phyloP scores from a whole-genome alignment of 2,113 vertebrate species.

The Hystrix brachyura region DNA sequence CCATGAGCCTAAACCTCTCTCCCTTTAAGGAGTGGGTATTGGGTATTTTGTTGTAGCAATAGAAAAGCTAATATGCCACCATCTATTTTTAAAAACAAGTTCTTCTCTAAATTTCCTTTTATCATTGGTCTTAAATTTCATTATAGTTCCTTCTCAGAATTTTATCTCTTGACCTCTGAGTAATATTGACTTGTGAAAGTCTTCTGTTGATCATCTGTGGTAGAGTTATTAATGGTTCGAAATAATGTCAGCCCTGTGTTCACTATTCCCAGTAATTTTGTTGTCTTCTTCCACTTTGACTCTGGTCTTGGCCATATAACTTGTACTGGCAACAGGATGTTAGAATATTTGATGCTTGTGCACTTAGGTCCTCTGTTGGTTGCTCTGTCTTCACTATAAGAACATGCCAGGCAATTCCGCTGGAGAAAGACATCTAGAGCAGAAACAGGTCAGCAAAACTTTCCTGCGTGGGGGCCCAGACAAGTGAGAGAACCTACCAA shows the following conservation, averaged over 20 bases:
- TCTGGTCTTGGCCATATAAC: neutral
- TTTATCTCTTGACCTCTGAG: neutral
- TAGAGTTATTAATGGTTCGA: neutral
- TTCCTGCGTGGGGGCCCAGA: neutral
- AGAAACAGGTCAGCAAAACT: neutral
- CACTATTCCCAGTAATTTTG: neutral
- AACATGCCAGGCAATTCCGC: neutral
- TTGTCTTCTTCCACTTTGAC: neutral
- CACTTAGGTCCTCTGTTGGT: too few relatives aligned
- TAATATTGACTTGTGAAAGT: neutral
- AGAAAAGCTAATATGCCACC: neutral
- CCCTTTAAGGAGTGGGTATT: too few relatives aligned
- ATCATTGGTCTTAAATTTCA: neutral
- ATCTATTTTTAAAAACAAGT: neutral
- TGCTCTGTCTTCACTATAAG: neutral
- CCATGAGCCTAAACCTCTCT: too few relatives aligned
- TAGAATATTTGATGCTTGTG: neutral
- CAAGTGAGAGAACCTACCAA: neutral
- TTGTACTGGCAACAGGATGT: neutral
- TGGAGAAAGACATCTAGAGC: neutral
- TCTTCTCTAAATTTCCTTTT: neutral
- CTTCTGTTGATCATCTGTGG: neutral
- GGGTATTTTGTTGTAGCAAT: too few relatives aligned
- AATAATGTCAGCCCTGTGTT: neutral
- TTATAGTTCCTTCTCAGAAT: neutral